Conservation (phyloP, 2,888 invertebrate species). For the Yponomeuta sedellus region DNA sequence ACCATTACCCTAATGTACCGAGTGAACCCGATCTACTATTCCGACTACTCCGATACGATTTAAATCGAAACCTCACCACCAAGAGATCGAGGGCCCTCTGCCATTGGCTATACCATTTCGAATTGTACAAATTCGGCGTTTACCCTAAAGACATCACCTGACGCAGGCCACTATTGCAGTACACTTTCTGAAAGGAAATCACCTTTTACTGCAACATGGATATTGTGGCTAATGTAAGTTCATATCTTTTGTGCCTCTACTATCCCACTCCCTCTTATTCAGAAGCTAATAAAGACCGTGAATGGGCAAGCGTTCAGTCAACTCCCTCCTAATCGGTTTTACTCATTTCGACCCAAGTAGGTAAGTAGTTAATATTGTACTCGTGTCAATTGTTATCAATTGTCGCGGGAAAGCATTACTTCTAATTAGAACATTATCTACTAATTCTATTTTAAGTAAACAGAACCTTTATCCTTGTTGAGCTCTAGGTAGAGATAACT, state of each 20-base stretch:
- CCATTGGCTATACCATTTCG: conserved; percentile 70
- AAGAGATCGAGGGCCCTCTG: conserved; percentile 44
- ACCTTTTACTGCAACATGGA: conserved; percentile 60
- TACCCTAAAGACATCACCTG: conserved; percentile 69
- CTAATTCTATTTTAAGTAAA: not conserved
- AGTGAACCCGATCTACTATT: conserved; percentile 81
- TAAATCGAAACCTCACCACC: conserved; percentile 50
- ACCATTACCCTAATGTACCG: conserved; percentile 70
- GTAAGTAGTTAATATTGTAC: conserved; percentile 16
- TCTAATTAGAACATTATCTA: not conserved
- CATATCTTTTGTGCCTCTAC: not conserved
- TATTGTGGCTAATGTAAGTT: conserved; percentile 77
- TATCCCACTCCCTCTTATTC: not conserved
- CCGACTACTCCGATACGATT: conserved; percentile 81
- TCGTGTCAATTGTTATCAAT: conserved; percentile 28
- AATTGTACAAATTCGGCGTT: conserved; percentile 67
- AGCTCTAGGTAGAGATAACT: not conserved
- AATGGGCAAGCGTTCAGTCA: not conserved
- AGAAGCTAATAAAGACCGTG: not conserved
- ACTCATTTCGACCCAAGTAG: not conserved
- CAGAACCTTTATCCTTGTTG: not conserved
- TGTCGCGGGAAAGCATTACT: conserved; percentile 12
- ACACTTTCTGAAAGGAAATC: conserved; percentile 24
- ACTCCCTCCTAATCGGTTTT: not conserved
- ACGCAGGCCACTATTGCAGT: conserved; percentile 25